These are phyloP conservation scores for Drosophila affinis DNA, from an alignment of 2,888 invertebrate genomes.

Conservation along the genomic window DNA sequence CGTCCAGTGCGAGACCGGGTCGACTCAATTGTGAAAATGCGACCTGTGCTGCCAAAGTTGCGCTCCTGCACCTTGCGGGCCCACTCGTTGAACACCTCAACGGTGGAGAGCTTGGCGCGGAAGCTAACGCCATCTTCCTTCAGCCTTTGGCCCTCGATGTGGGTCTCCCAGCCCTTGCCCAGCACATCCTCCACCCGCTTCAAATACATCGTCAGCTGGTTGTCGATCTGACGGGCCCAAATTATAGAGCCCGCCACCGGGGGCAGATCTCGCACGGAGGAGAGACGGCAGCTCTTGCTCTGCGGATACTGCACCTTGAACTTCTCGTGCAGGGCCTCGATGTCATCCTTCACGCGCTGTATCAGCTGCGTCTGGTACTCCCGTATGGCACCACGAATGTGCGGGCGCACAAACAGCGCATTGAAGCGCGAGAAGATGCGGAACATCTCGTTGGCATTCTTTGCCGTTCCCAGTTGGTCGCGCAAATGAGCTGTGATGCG, in stretches of 20 bases:
- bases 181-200: conserved; percentile 99
- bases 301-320: conserved; percentile 99
- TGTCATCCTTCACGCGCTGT: conserved; percentile 99
- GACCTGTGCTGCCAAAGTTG: conserved; percentile 96
- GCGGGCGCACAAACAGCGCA: conserved; percentile 98
- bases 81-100: conserved; percentile 99
- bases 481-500: conserved; percentile 98
- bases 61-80: conserved; percentile 96
- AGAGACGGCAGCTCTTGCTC: conserved; percentile 96
- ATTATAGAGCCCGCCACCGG: conserved; percentile 99
- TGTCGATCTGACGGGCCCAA: conserved; percentile 99
- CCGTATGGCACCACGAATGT: conserved; percentile 98
- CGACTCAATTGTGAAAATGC: conserved; percentile 96
- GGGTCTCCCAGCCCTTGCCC: conserved; percentile 99
- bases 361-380: conserved; percentile 99
- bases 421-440: conserved; percentile 99
- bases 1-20: conserved; percentile 90
- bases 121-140: conserved; percentile 99
- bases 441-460: conserved; percentile 99
- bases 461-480: conserved; percentile 98
- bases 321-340: conserved; percentile 98
- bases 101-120: conserved; percentile 96
- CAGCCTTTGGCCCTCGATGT: conserved; percentile 98
- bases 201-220: conserved; percentile 97
- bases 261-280: conserved; percentile 96